Evolutionary conservation across 2,888 invertebrate species (phyloP), one percentile per base, ranked within the genome.

Genomic region (Notodonta ziczac): DNA sequence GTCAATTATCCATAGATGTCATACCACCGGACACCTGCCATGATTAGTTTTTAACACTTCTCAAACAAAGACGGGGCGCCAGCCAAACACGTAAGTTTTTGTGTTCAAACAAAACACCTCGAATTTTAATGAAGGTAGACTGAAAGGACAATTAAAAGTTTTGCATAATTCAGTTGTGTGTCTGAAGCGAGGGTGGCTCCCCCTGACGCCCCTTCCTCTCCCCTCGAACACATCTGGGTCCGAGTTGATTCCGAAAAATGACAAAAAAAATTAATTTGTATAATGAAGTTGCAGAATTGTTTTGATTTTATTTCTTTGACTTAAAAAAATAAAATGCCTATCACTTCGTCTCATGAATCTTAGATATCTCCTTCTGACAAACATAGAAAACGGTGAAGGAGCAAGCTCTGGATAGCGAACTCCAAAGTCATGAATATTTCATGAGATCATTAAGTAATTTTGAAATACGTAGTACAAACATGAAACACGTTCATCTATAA

Each of bases 141-240:
- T 77, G 78, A 78, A 78, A 76, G 80, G 83, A 87, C 86, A 87
- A 88, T 88, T 88, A 87, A 87, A 88, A 88, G 81, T 88, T 86
- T 78, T 81, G 78, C 84, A 86, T 86, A 84, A 87, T 85, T 86
- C 82, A 84, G 80, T 80, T 80, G 79, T 80, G 74, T 80, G 80
- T 77, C 80, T 80, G 80, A 77, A 71, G 66, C 65, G 63, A 62
- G 69, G 69, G 63, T 51, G 58, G 42, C 42, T 51, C 65, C 24
- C 54, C 16, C 50, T 48, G 24, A 1, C 0, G 39, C 13, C 35
- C 12, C 39, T 35, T 5, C 12, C 54, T 16, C 50, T 48, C 70
- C 76, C 70, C 71, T 62, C 64, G 73, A 69, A 70, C 75, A 79
- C 78, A 78, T 80, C 77, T 73, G 80, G 72, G 70, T 61, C 72